Evolutionary conservation across 2,888 invertebrate genomes (phyloP).

Genomic region (Epinotia demarniana): DNA sequence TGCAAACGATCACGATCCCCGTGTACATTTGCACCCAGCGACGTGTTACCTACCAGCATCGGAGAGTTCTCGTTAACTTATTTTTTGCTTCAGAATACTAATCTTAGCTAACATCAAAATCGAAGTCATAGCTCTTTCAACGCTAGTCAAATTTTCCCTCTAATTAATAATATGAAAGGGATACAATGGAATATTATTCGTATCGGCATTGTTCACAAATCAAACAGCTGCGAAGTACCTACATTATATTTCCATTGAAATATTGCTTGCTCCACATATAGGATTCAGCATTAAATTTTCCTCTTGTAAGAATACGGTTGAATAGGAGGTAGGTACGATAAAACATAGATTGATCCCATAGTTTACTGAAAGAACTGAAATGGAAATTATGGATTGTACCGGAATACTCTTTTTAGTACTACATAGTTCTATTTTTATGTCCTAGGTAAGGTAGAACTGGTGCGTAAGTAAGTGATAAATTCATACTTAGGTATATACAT

Average conservation of each 20-base stretch:
- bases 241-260: conserved; percentile 25
- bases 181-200: conserved; percentile 31
- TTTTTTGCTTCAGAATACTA: conserved; percentile 15
- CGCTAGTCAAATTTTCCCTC: conserved; percentile 24
- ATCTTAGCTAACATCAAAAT: background rate
- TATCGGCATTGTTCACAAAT: conserved; percentile 39
- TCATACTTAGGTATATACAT: too few species aligned
- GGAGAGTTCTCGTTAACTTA: background rate
- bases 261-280: conserved; percentile 22
- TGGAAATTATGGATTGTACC: background rate
- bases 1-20: conserved; percentile 31
- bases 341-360: conserved; percentile 11
- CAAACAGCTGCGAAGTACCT: conserved; percentile 32
- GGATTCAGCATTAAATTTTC: conserved; percentile 29
- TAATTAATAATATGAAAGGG: conserved; percentile 36
- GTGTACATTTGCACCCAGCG: conserved; percentile 33
- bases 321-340: conserved; percentile 16
- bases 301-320: conserved; percentile 19
- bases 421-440: background rate
- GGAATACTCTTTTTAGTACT: background rate
- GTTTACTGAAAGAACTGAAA: conserved; percentile 17
- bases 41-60: conserved; percentile 24
- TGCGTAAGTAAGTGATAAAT: too few species aligned
- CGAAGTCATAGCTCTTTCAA: background rate
- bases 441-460: too few species aligned